Conservation (phyloP, 2,888 invertebrate species). For the Macrosoma leucophasiata region DNA sequence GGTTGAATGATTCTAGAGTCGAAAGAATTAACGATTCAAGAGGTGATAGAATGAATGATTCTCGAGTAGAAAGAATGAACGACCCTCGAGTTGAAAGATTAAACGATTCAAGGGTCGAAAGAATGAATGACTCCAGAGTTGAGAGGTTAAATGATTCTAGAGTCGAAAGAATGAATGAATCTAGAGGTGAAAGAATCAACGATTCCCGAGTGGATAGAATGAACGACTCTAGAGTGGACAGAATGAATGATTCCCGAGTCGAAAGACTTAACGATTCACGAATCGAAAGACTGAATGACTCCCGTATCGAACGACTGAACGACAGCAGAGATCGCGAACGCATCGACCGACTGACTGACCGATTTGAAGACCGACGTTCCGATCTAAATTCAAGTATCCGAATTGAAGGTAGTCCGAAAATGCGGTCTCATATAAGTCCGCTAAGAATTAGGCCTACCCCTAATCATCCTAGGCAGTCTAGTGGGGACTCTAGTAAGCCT, state of each 20-base stretch:
- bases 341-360: conserved; percentile 31
- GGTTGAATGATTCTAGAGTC: conserved; percentile 29
- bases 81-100: conserved; percentile 25
- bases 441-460: conserved; percentile 49
- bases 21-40: conserved; percentile 23
- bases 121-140: conserved; percentile 26
- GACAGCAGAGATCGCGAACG: conserved; percentile 21
- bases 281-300: conserved; percentile 24
- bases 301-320: conserved; percentile 25
- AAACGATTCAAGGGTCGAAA: conserved; percentile 36
- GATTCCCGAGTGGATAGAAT: conserved; percentile 25
- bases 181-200: conserved; percentile 24
- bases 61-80: conserved; percentile 24
- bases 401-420: conserved; percentile 57
- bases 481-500: conserved; percentile 42
- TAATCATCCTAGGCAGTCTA: conserved; percentile 47
- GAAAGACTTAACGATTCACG: conserved; percentile 24
- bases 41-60: conserved; percentile 34
- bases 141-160: conserved; percentile 24
- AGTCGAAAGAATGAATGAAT: conserved; percentile 14
- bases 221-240: conserved; percentile 25
- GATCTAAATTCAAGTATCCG: conserved; percentile 58
- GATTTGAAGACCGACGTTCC: conserved; percentile 39
- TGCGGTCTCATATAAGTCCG: conserved; percentile 50
- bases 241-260: conserved; percentile 23